These are phyloP conservation scores for Calephelis nemesis DNA, from an alignment of 1,140 invertebrate genomes.

Conservation along the genomic window DNA sequence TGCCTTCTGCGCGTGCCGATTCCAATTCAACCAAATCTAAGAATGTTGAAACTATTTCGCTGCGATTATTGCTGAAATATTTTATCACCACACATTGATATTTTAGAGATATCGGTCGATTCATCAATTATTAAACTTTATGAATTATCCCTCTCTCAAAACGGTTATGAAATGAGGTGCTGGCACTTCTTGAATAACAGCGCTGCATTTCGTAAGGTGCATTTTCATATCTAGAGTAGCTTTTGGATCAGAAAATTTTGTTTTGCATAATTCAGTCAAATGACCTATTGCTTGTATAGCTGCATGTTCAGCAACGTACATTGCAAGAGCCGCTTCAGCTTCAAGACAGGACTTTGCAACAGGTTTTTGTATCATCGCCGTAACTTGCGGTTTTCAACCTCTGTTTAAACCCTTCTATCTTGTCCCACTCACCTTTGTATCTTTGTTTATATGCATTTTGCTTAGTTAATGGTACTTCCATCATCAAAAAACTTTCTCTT, in stretches of 20 bases:
- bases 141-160: conserved; percentile 8
- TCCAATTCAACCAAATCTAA: conserved; percentile 10
- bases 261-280: conserved; percentile 1
- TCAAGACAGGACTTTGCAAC: conserved; percentile 1
- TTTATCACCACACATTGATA: not conserved
- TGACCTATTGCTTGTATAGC: conserved; percentile 4
- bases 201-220: not conserved
- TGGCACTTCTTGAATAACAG: not conserved
- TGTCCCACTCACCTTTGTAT: conserved; percentile 5
- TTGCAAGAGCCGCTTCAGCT: not conserved
- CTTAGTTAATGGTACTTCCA: conserved; percentile 6
- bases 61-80: conserved; percentile 4
- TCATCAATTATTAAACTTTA: not conserved
- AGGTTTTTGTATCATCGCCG: conserved; percentile 1
- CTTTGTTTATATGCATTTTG: conserved; percentile 3
- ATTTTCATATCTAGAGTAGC: conserved; percentile 1
- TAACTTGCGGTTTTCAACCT: not conserved
- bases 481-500: not conserved
- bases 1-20: conserved; percentile 1
- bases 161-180: not conserved
- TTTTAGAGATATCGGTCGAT: not conserved
- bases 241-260: conserved; percentile 4
- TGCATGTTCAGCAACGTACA: conserved; percentile 6
- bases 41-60: conserved; percentile 2
- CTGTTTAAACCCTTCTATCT: conserved; percentile 1